These are phyloP conservation scores for Creontiades dilutus DNA, from an alignment of 2,888 invertebrate genomes.

Conservation along the genomic window DNA sequence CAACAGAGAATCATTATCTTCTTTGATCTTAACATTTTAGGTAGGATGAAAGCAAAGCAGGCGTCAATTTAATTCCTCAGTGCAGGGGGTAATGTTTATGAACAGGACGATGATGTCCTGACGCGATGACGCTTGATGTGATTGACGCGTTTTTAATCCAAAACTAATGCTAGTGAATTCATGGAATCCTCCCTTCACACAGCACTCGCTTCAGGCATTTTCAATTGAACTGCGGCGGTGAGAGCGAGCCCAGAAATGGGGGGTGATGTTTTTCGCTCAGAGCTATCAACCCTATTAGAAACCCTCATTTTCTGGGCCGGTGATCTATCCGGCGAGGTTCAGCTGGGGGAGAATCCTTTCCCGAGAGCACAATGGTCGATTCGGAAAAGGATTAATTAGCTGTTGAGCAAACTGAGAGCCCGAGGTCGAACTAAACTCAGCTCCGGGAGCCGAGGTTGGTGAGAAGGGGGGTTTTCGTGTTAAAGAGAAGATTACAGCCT, in stretches of 20 bases:
- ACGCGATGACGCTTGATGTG: too few relatives aligned
- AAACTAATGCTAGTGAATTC: too few relatives aligned
- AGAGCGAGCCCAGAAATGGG: neutral
- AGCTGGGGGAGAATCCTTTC: neutral
- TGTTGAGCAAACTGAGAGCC: conserved; percentile 9
- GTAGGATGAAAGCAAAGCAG: too few relatives aligned
- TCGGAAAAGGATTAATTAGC: conserved; percentile 21
- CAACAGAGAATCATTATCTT: too few relatives aligned
- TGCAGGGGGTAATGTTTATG: too few relatives aligned
- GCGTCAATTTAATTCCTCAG: too few relatives aligned
- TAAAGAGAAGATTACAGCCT: conserved; percentile 11
- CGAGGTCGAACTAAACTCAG: conserved; percentile 5
- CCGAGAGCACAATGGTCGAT: conserved; percentile 17
- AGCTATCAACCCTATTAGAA: neutral
- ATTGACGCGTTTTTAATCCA: too few relatives aligned
- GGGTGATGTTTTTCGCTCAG: neutral
- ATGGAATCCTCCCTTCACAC: too few relatives aligned
- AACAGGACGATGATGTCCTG: too few relatives aligned
- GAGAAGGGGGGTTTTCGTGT: neutral
- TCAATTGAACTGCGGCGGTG: neutral
- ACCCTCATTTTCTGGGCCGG: conserved; percentile 25
- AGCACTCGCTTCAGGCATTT: too few relatives aligned
- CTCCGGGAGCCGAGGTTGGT: neutral
- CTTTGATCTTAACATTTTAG: too few relatives aligned
- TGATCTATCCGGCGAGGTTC: neutral